Percentiles rank a stretch among this genome's conserved stretches.
phyloP scores from a whole-genome alignment of 2,113 vertebrate species.

The Fregetta grallaria region DNA sequence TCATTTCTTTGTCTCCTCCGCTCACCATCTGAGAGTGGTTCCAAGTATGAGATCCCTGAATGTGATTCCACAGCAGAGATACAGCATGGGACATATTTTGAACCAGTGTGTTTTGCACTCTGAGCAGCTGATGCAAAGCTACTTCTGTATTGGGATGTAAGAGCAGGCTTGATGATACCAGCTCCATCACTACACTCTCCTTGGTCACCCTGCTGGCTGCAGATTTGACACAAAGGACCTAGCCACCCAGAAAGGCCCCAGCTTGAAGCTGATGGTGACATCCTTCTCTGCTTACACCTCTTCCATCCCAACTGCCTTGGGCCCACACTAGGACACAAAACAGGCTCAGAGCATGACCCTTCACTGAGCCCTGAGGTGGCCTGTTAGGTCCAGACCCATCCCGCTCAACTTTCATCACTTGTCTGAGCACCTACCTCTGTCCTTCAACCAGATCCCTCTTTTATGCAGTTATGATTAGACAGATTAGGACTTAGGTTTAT shows the following conservation, averaged over 20 bases:
- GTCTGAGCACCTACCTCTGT: background rate
- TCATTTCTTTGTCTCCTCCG: background rate
- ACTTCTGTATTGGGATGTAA: background rate
- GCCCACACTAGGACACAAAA: background rate
- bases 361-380: background rate
- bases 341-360: background rate
- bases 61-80: background rate
- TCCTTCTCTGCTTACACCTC: background rate
- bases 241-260: background rate
- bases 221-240: background rate
- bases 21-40: background rate
- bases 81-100: background rate
- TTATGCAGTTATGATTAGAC: background rate
- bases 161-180: background rate
- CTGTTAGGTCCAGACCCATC: background rate
- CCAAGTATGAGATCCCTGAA: background rate
- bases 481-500: background rate
- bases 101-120: background rate
- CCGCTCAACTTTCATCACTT: accelerated
- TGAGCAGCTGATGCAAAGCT: background rate
- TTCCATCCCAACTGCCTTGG: background rate
- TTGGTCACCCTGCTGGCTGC: background rate
- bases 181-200: background rate
- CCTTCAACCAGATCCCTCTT: background rate
- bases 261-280: background rate